phyloP scores from a whole-genome alignment of 2,888 invertebrate genomes.

The Agrochola circellaris region DNA sequence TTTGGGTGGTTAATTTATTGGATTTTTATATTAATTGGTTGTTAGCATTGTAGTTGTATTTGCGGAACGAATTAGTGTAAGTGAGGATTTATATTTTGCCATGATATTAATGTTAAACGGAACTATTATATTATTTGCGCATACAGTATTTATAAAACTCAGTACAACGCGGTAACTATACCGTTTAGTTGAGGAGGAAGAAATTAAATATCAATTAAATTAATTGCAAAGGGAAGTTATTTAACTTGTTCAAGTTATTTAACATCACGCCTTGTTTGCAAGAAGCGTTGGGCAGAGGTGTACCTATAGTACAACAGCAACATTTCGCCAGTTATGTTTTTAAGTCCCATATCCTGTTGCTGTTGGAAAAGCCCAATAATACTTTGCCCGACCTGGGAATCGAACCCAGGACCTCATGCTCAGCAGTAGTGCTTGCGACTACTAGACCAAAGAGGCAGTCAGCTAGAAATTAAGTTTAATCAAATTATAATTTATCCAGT shows the following conservation, averaged over 20 bases:
- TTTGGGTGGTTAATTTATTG: constrained; percentile 42
- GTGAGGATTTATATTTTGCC: constrained; percentile 8
- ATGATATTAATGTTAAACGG: constrained; percentile 30
- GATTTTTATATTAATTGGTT: not conserved
- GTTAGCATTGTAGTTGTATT: not conserved
- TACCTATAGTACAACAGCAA: too few relatives aligned
- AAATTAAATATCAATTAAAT: not conserved
- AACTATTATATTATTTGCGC: constrained; percentile 19
- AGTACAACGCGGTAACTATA: not conserved
- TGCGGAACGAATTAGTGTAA: constrained; percentile 15
- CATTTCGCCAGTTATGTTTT: too few relatives aligned
- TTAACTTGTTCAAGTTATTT: too few relatives aligned
- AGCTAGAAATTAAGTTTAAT: not conserved
- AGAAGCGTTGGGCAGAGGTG: too few relatives aligned
- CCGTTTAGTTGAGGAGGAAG: not conserved
- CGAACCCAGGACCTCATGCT: too few relatives aligned
- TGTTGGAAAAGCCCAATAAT: too few relatives aligned
- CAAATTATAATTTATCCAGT: too few relatives aligned
- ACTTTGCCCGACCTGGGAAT: too few relatives aligned
- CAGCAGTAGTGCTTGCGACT: too few relatives aligned
- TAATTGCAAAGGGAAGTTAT: not conserved
- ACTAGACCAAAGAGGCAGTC: too few relatives aligned
- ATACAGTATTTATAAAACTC: not conserved
- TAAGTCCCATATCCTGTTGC: too few relatives aligned
- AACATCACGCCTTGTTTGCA: too few relatives aligned